These are phyloP conservation scores for Agapornis canus DNA, from an alignment of 2,797 vertebrate genomes.

Conservation along the genomic window DNA sequence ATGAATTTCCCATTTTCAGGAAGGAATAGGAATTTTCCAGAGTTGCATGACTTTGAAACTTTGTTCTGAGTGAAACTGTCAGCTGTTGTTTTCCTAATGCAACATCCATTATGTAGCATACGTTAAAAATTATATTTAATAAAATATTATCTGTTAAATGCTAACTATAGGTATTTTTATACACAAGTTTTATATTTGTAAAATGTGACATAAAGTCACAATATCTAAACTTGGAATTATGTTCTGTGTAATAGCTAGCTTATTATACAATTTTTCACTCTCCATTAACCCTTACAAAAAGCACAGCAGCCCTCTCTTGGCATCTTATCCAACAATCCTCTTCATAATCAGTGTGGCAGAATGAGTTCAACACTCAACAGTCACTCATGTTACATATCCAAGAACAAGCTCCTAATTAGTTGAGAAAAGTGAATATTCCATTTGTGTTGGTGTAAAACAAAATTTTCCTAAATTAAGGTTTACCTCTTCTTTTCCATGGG, in stretches of 20 bases:
- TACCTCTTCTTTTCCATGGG: neutral
- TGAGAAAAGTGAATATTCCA: neutral
- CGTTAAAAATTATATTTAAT: neutral
- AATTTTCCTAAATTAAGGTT: neutral
- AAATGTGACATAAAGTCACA: neutral
- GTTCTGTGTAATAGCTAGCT: neutral
- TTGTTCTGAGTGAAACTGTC: neutral
- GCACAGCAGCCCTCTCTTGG: neutral
- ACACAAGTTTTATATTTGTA: neutral
- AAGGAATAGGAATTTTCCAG: neutral
- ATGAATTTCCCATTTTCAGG: neutral
- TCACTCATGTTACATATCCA: neutral
- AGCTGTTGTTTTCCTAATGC: neutral
- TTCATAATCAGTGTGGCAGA: conserved; percentile 24
- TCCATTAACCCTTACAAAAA: neutral
- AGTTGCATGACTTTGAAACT: neutral
- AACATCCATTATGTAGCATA: neutral
- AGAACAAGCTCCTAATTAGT: neutral
- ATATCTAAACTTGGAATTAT: neutral
- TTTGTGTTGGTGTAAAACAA: neutral
- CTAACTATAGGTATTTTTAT: neutral
- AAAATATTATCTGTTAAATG: neutral
- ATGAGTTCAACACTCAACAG: neutral
- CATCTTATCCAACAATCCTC: neutral
- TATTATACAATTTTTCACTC: neutral